Base-by-base conservation (phyloP, 2,888 invertebrate genomes). In the Agrochola litura region DNA sequence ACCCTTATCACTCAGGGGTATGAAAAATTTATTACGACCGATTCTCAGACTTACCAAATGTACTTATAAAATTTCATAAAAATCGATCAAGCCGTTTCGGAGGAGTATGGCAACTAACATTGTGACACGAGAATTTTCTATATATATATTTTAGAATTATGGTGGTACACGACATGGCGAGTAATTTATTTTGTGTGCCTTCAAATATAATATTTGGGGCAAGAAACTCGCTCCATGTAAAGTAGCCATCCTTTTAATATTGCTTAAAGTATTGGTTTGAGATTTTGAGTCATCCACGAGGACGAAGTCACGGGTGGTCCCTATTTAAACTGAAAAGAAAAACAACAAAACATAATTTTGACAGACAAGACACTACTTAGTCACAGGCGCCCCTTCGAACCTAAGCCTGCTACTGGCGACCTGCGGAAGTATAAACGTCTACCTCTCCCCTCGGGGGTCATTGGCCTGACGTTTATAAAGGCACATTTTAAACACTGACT, bases 401-500 rank as follows among this genome's bases (percentile, higher is more conserved):
- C 76, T 81, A 76, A 49, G 9, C 61, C 81, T 79, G 72, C 76
- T 81, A 81, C 46, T 22, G 70, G 82, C 85, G 77, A 82, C 77
- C 85, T 85, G 85, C 37, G 85, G 46, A 25, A n/a, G 8, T 65
- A 71, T 63, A 76, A 66, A 41, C 76, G 67, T 54, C 71, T n/a
- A 25, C 85, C 83, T 83, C 83, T 22, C 83, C 82, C 60, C 63
- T 5, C 19, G 6, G 64, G 85, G 85, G 16, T 83, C 83, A 83
- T 68, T 77, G 85, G 72, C 71, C 46, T 30, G 76, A 84, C 66
- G 85, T 54, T 71, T 75, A 68, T 64, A 71, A 66, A 81, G 81
- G 83, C 87, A 88, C 86, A 88, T 88, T 86, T 77, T 84, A 87
- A 86, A 85, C 83, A 76, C 74, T 74, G 83, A 69, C 70, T 82